Evolutionary conservation across 2,797 vertebrate species (phyloP), one percentile per base, ranked within the genome.

Genomic region (Parotocinclus haroldoi): DNA sequence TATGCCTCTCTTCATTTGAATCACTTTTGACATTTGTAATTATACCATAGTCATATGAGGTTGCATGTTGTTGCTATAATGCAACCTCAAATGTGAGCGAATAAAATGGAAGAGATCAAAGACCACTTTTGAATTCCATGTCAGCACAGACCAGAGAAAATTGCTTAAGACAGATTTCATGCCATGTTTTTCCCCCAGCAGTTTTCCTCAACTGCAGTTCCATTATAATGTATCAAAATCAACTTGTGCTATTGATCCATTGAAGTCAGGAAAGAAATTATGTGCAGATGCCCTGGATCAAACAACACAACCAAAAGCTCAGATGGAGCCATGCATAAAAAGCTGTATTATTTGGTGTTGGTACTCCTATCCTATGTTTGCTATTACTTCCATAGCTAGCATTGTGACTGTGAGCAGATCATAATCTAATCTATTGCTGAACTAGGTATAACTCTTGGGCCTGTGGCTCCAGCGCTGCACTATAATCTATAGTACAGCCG

Each of bases 291-390:
- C 69, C 38, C 1, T 39, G 54, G 54, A 74, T 75, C 53, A 60
- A 73, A 73, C 52, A 55, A 39, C 53, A 54, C 64, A 51, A 71
- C 71, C 68, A 44, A 54, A 71, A 68, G 63, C 68, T 71, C 50
- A 66, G 67, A 63, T 40, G 4, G 40, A 65, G 12, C 42, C 38
- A 36, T 45, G 69, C 45, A 50, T 58, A 56, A 60, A 74, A 68
- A 58, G 48, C 59, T 54, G 6, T 44, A 76, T 72, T 63, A 77
- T 54, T 11, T 53, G 58, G 40, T 16, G 18, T 55, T 46, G 49
- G 40, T 51, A 49, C 58, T 62, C n/a, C 12, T 55, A 61, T 59
- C 60, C 67, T 57, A 50, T 55, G 36, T 62, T 63, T 44, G 37
- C 46, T 7, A n/a, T 42, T 64, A 48, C 55, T 54, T 60, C 52